phyloP scores from a whole-genome alignment of 2,797 vertebrate genomes.

The Phataginus tetradactyla region DNA sequence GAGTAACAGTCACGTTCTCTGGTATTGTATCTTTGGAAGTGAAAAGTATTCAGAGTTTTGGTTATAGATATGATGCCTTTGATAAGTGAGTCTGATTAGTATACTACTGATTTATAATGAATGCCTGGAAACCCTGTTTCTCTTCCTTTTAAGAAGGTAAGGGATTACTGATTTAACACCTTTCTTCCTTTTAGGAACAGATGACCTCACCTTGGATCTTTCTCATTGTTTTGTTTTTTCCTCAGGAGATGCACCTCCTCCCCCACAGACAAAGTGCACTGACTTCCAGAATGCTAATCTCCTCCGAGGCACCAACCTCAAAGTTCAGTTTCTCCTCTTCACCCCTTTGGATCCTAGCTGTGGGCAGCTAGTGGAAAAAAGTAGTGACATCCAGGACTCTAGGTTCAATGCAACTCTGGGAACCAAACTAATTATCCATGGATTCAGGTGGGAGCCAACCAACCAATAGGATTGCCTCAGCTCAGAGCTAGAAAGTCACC shows the following conservation, averaged over 20 bases:
- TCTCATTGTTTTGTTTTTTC: conserved; percentile 3
- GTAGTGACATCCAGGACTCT: conserved; percentile 75
- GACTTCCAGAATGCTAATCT: conserved; percentile 91
- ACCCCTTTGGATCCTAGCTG: conserved; percentile 88
- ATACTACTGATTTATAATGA: neutral
- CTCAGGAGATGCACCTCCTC: conserved; percentile 78
- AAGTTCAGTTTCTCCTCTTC: conserved; percentile 92
- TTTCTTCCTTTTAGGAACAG: neutral
- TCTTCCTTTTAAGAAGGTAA: neutral
- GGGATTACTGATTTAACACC: too few species aligned
- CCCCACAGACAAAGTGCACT: conserved; percentile 83
- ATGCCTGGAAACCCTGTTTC: neutral
- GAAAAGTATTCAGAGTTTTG: conserved; percentile 9
- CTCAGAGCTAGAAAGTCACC: neutral
- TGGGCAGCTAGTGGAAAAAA: conserved; percentile 86
- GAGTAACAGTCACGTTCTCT: neutral
- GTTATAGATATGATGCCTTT: conserved; percentile 1
- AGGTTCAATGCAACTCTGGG: conserved; percentile 89
- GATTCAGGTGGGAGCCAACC: conserved; percentile 91
- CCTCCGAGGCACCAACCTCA: conserved; percentile 84
- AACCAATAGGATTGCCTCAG: neutral
- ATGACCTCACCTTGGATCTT: neutral
- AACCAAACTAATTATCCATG: conserved; percentile 95
- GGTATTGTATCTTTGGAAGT: conserved; percentile 2
- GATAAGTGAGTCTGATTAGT: neutral